Base-by-base conservation (phyloP, 2,797 vertebrate genomes). In the Thalassophryne amazonica region DNA sequence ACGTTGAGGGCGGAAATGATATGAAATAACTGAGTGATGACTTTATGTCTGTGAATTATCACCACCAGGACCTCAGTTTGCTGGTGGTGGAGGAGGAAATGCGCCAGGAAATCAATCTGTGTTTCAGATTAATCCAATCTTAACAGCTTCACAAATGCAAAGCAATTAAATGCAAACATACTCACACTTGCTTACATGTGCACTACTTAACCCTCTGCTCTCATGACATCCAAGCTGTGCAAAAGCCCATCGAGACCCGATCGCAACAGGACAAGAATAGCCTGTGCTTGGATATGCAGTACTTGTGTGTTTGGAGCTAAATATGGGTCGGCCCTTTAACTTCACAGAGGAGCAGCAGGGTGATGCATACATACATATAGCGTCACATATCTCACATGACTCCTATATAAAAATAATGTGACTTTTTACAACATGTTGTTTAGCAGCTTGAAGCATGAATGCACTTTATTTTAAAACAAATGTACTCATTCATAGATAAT, bases 271-370 rank as follows among this genome's bases (percentile, higher is more conserved):
- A 49, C 65, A 72, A 51, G 55, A 83, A 86, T 85, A 86, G 80
- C 62, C 24, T 3, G 11, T 21, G 41, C 53, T 55, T 66, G 47
- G 68, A 67, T 75, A 71, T 55, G 43, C 55, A 21, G 37, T 14
- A 19, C 67, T 67, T 70, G 62, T 79, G 73, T 84, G 81, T 63
- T 71, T n/a, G n/a, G 68, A 50, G 64, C 76, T 83, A 86, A 83
- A 86, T 76, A 55, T 61, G 68, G 74, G 20, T 29, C 17, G 28
- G 24, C 50, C 66, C 41, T 51, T 77, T 46, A 61, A 52, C 72
- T 55, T 72, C 59, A 60, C 39, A 40, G 60, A 58, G 68, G 45
- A 40, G 48, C 57, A 9, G 22, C 45, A 40, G 35, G 43, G 60
- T 34, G 62, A 59, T 57, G 60, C 48, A 36, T 57, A 60, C 48